Base-by-base conservation (phyloP, 1,140 invertebrate species). In the Gonioctena quinquepunctata region DNA sequence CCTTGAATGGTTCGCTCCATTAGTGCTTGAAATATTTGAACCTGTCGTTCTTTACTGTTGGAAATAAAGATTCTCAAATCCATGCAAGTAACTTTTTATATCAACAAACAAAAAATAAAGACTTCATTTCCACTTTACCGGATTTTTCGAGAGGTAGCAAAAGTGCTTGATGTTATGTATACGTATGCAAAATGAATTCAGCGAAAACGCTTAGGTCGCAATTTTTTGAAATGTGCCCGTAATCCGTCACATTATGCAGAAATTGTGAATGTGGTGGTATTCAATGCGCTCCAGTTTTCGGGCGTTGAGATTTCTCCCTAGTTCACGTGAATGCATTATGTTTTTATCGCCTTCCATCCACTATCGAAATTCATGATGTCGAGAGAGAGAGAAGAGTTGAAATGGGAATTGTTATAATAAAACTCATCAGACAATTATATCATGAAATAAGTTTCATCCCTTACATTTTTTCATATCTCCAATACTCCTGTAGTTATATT, bases 201-300 rank as follows among this genome's bases (percentile, higher is more conserved):
- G 68, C 27, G 19, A 42, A 68, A 76, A 67, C 69, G 71, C 66
- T 75, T 71, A 75, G 67, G 66, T 73, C 57, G 69, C 69, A 71
- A 71, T 73, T 75, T 75, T 75, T 75, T 28, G 71, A 75, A 75
- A 75, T 75, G 73, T 73, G 59, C 69, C 71, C 69, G 73, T 75
- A 77, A 77, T 77, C 76, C 73, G 65, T 77, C 73, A 73, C 73
- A 71, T 75, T 73, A 77, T 77, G 73, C 73, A 66, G 66, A 73
- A 68, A 60, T 64, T 54, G 28, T 28, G 13, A 42, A 13, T 42
- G 11, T 13, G 16, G 33, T 13, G 33, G 13, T 42, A 42, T n/a
- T 42, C 33, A 42, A 42, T n/a, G 13, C 33, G 11, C 33, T 42
- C 13, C 11, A n/a, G 33, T 8, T 42, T 42, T 42, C 33, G 33